These are phyloP conservation scores for Thinocorus orbignyianus DNA, from an alignment of 2,113 vertebrate genomes.

Conservation along the genomic window DNA sequence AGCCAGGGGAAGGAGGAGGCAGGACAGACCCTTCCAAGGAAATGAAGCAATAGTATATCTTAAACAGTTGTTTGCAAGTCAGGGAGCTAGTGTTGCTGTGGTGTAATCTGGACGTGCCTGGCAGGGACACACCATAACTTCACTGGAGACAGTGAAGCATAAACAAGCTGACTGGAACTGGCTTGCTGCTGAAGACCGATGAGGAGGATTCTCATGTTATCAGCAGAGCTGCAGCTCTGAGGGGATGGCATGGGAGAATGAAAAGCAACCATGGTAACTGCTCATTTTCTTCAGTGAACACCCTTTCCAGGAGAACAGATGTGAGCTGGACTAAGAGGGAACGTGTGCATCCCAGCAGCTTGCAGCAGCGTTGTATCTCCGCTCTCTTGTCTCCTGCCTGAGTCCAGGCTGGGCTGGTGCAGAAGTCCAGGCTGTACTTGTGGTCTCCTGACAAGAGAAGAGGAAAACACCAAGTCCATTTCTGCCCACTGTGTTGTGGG, in stretches of 20 bases:
- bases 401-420: not conserved
- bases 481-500: not conserved
- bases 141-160: slow-evolving; percentile 20
- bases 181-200: slow-evolving; percentile 5
- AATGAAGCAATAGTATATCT: slow-evolving; percentile 43
- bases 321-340: not conserved
- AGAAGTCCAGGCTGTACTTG: not conserved
- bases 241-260: not conserved
- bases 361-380: not conserved
- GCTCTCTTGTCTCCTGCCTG: accelerated
- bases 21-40: not conserved
- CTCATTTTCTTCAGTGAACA: not conserved
- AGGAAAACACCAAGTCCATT: not conserved
- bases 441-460: not conserved
- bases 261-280: slow-evolving; percentile 42
- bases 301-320: not conserved
- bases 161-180: not conserved
- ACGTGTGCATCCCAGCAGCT: not conserved
- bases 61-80: slow-evolving; percentile 34
- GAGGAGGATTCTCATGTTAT: slow-evolving; percentile 36
- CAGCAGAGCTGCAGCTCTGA: slow-evolving; percentile 32
- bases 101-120: slow-evolving; percentile 18
- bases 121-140: not conserved
- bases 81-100: slow-evolving; percentile 16
- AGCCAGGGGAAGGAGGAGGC: not conserved